Percentiles rank a stretch among this genome's conserved stretches.
Evolutionary conservation across 2,888 invertebrate genomes (phyloP).

Genomic region (Empis stercorea): DNA sequence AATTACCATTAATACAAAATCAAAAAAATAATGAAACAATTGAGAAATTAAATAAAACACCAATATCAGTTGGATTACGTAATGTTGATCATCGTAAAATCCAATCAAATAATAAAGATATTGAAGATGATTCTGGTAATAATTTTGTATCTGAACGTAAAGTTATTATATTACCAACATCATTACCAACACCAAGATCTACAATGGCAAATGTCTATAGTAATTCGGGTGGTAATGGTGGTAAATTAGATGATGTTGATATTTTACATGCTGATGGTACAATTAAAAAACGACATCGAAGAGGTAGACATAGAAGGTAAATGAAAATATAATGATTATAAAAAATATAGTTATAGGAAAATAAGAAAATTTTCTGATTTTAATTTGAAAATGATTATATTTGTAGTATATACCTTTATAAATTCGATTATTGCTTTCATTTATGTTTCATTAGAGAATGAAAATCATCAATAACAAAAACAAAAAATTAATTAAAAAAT

Average conservation of each 20-base stretch:
- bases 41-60: slow-evolving; percentile 31
- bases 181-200: slow-evolving; percentile 29
- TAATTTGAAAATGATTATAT: too few relatives aligned
- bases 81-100: slow-evolving; percentile 34
- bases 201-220: slow-evolving; percentile 35
- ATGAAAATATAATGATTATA: slow-evolving; percentile 2
- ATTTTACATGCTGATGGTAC: slow-evolving; percentile 29
- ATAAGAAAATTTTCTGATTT: too few relatives aligned
- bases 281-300: slow-evolving; percentile 27
- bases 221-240: slow-evolving; percentile 36
- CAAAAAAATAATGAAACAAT: slow-evolving; percentile 14
- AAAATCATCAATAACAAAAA: too few relatives aligned
- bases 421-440: too few relatives aligned
- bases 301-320: slow-evolving; percentile 32
- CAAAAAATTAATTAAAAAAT: too few relatives aligned
- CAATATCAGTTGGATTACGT: slow-evolving; percentile 20
- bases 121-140: slow-evolving; percentile 34
- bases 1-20: background rate
- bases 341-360: background rate
- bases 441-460: too few relatives aligned
- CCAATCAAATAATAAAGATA: slow-evolving; percentile 37
- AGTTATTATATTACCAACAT: slow-evolving; percentile 30
- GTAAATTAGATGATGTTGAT: slow-evolving; percentile 33
- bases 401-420: too few relatives aligned
- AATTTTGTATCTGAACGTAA: slow-evolving; percentile 34